A percentile compares a stretch with the other conserved stretches of the same genome.
These are phyloP conservation scores for Chrysina gloriosa DNA, from an alignment of 2,888 invertebrate species.

Conservation along the genomic window DNA sequence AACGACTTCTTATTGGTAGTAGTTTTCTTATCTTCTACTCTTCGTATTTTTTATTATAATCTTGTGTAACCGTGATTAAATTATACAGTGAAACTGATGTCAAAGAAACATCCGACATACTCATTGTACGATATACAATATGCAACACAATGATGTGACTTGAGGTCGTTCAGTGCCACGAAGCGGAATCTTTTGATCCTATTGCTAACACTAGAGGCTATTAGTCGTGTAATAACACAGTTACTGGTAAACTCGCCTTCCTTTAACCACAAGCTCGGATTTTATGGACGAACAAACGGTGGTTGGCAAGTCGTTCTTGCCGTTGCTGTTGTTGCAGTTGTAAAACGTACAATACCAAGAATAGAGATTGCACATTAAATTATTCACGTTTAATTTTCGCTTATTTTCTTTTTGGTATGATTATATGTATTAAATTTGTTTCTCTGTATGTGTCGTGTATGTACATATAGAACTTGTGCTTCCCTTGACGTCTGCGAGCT, in stretches of 20 bases:
- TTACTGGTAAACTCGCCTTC: constrained; percentile 21
- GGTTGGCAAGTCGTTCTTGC: constrained; percentile 8
- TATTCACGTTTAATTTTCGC: constrained; percentile 16
- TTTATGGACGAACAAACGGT: constrained; percentile 18
- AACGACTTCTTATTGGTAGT: neutral
- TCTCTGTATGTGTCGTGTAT: neutral
- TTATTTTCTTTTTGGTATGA: neutral
- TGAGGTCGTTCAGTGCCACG: constrained; percentile 20
- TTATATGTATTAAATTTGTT: neutral
- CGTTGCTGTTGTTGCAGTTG: neutral
- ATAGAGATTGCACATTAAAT: constrained; percentile 16
- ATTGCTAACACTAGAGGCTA: constrained; percentile 30
- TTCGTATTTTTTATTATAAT: neutral
- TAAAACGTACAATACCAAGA: constrained; percentile 1
- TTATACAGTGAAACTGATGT: constrained; percentile 19
- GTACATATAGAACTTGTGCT: neutral
- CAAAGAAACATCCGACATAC: constrained; percentile 16
- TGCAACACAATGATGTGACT: constrained; percentile 14
- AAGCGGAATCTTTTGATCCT: constrained; percentile 34
- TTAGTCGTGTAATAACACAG: constrained; percentile 28
- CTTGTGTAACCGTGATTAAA: neutral
- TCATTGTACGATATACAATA: neutral
- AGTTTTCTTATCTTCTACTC: constrained; percentile 1
- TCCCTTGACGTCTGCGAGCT: constrained; percentile 1
- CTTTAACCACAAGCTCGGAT: constrained; percentile 23